phyloP scores from a whole-genome alignment of 2,113 vertebrate genomes.

The Nannospalax galili region DNA sequence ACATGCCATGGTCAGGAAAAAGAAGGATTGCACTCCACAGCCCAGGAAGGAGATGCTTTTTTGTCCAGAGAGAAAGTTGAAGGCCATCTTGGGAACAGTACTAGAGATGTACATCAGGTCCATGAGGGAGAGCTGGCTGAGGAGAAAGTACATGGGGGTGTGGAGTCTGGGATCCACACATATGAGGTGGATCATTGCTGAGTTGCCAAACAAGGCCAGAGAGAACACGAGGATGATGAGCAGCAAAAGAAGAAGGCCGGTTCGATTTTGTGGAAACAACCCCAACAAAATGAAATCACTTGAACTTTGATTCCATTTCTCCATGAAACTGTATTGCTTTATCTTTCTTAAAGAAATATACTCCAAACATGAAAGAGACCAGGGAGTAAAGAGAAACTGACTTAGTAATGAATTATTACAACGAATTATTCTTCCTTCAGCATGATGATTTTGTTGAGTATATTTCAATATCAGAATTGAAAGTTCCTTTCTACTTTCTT shows the following conservation, averaged over 20 bases:
- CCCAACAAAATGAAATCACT: too few species aligned
- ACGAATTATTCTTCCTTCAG: background rate
- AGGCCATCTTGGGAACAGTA: too few species aligned
- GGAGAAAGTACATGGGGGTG: slow-evolving; percentile 19
- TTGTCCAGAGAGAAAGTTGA: too few species aligned
- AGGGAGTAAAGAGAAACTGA: background rate
- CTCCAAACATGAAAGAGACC: background rate
- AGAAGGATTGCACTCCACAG: too few species aligned
- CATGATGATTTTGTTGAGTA: background rate
- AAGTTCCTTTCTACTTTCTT: background rate
- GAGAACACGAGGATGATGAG: too few species aligned
- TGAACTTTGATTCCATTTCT: slow-evolving; percentile 67
- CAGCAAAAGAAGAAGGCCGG: too few species aligned
- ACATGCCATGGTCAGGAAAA: too few species aligned
- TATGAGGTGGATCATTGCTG: slow-evolving; percentile 56
- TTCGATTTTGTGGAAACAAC: too few species aligned
- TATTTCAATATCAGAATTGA: background rate
- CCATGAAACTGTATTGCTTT: background rate
- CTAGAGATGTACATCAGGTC: too few species aligned
- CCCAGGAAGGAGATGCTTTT: too few species aligned
- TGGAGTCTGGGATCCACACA: background rate
- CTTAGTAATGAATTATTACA: background rate
- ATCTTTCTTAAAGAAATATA: background rate
- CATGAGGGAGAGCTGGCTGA: too few species aligned
- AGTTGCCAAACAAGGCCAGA: background rate